Percentiles rank a stretch among this genome's conserved stretches.
phyloP scores from a whole-genome alignment of 2,113 vertebrate species.

The Coracopsis vasa region DNA sequence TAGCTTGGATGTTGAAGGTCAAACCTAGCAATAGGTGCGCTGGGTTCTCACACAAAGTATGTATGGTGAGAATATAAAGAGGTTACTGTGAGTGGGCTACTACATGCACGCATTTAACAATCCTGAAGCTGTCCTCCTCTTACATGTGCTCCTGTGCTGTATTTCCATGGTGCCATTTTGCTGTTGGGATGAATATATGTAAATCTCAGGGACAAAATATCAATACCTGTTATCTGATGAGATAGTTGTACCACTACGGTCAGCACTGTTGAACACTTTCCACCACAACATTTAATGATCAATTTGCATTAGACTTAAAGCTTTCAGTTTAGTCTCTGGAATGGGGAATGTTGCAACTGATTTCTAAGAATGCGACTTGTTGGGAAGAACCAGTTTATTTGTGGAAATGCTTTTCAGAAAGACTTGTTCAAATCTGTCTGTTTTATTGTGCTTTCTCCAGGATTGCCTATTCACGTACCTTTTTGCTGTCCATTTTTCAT shows the following conservation, averaged over 20 bases:
- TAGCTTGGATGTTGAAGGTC: background rate
- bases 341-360: background rate
- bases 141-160: background rate
- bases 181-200: background rate
- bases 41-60: background rate
- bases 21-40: background rate
- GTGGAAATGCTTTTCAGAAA: background rate
- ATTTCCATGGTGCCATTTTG: background rate
- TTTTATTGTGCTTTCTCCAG: background rate
- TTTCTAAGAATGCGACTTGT: background rate
- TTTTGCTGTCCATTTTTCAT: background rate
- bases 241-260: background rate
- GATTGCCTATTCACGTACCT: background rate
- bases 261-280: background rate
- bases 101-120: background rate
- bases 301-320: background rate
- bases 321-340: background rate
- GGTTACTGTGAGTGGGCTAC: background rate
- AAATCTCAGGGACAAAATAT: background rate
- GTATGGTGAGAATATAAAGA: background rate
- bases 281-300: background rate
- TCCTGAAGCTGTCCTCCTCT: background rate
- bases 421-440: background rate
- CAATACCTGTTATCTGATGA: background rate
- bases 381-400: background rate